These are phyloP conservation scores for Sporophila hypoxantha DNA, from an alignment of 2,113 vertebrate genomes.

Conservation along the genomic window DNA sequence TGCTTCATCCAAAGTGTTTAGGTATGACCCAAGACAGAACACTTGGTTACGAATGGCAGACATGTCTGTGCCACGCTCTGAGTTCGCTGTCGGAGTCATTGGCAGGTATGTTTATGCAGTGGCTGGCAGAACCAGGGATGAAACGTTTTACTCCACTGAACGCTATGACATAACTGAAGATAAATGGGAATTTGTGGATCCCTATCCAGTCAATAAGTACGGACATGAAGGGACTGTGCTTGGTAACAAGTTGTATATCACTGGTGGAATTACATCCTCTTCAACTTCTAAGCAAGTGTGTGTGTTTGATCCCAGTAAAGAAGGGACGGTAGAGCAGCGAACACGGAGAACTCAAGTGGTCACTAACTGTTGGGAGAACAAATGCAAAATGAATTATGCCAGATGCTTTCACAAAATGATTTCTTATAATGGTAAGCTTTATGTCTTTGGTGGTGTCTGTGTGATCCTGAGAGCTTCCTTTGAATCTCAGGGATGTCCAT, in stretches of 20 bases:
- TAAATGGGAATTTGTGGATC: slow-evolving; percentile 97
- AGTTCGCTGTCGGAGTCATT: slow-evolving; percentile 96
- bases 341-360: slow-evolving; percentile 84
- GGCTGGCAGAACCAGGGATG: slow-evolving; percentile 93
- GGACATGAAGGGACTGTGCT: slow-evolving; percentile 97
- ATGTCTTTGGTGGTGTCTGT: slow-evolving; percentile 96
- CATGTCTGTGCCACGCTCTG: slow-evolving; percentile 96
- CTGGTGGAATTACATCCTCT: slow-evolving; percentile 96
- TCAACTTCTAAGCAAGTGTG: slow-evolving; percentile 98
- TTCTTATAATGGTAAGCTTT: slow-evolving; percentile 95
- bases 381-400: slow-evolving; percentile 99
- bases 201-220: slow-evolving; percentile 97
- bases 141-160: slow-evolving; percentile 97
- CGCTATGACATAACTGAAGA: slow-evolving; percentile 95
- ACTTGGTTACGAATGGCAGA: slow-evolving; percentile 96
- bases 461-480: slow-evolving; percentile 96
- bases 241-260: slow-evolving; percentile 91
- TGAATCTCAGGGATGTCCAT: slow-evolving; percentile 97
- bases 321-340: slow-evolving; percentile 83
- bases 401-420: slow-evolving; percentile 99
- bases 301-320: slow-evolving; percentile 94
- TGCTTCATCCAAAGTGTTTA: slow-evolving; percentile 96
- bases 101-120: slow-evolving; percentile 95
- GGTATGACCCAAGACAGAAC: slow-evolving; percentile 96
- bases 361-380: slow-evolving; percentile 97